Evolutionary conservation across 2,888 invertebrate genomes (phyloP).

Genomic region (Euplagia quadripunctaria): DNA sequence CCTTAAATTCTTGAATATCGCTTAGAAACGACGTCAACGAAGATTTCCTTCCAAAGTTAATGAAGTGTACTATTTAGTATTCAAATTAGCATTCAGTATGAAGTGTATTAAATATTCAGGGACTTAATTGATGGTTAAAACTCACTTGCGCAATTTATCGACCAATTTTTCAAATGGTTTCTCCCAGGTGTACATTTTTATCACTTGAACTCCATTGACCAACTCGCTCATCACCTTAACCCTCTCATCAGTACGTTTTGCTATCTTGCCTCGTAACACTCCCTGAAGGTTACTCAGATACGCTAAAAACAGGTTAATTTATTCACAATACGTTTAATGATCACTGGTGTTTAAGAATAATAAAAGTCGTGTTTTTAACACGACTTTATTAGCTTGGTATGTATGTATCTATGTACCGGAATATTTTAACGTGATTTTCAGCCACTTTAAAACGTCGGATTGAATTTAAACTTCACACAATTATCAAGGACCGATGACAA

Average conservation of each 20-base stretch:
- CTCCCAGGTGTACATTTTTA: constrained; percentile 96
- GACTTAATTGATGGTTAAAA: constrained; percentile 21
- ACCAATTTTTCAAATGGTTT: constrained; percentile 91
- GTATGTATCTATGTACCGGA: no score
- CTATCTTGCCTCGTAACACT: constrained; percentile 87
- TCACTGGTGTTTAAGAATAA: neutral
- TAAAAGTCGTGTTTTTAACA: constrained; percentile 1
- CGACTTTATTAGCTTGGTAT: no score
- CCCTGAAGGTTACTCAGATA: constrained; percentile 82
- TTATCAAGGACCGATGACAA: no score
- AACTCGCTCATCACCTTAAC: constrained; percentile 94
- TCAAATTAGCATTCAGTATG: neutral
- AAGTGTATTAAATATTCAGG: neutral
- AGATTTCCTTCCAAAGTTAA: neutral
- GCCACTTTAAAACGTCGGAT: no score
- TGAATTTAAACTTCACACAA: no score
- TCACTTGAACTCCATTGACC: constrained; percentile 92
- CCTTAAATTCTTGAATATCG: neutral
- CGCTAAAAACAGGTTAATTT: constrained; percentile 61
- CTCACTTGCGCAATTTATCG: constrained; percentile 89
- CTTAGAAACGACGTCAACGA: neutral
- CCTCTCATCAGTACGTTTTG: constrained; percentile 91
- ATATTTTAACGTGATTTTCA: no score
- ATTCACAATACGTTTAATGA: neutral
- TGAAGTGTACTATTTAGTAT: neutral